These are phyloP conservation scores for Mesochorus sp. DNA, from an alignment of 2,888 invertebrate genomes.

Conservation along the genomic window DNA sequence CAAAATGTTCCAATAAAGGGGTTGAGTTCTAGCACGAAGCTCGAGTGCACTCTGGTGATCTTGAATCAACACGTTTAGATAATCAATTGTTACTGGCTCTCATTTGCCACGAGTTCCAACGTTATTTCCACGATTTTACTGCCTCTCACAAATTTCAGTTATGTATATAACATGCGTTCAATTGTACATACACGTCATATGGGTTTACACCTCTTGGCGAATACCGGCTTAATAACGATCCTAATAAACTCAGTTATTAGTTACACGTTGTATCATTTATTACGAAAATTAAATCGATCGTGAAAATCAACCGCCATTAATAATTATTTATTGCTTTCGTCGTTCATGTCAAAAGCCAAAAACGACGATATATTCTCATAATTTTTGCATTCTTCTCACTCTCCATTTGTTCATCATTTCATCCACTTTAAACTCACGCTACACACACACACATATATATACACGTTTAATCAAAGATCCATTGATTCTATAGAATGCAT, in stretches of 20 bases:
- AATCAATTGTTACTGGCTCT: conserved; percentile 36
- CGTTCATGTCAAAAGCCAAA: too few species aligned
- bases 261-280: too few species aligned
- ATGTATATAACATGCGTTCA: too few species aligned
- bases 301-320: too few species aligned
- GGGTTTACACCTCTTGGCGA: neutral
- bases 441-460: too few species aligned
- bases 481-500: conserved; percentile 33
- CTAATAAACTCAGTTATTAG: conserved; percentile 13
- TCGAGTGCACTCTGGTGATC: conserved; percentile 13
- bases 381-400: neutral
- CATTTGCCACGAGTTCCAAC: conserved; percentile 18
- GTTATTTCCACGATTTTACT: neutral
- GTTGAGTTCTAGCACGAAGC: neutral
- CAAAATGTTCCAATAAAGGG: neutral
- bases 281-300: too few species aligned
- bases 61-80: conserved; percentile 40
- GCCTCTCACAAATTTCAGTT: neutral
- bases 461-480: conserved; percentile 36
- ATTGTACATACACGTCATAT: too few species aligned
- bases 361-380: too few species aligned
- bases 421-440: neutral
- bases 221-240: conserved; percentile 11
- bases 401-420: neutral
- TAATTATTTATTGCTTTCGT: too few species aligned